Evolutionary conservation across 2,888 invertebrate genomes (phyloP), one percentile per base, ranked within the genome.

Genomic region (Oscheius sp.): DNA sequence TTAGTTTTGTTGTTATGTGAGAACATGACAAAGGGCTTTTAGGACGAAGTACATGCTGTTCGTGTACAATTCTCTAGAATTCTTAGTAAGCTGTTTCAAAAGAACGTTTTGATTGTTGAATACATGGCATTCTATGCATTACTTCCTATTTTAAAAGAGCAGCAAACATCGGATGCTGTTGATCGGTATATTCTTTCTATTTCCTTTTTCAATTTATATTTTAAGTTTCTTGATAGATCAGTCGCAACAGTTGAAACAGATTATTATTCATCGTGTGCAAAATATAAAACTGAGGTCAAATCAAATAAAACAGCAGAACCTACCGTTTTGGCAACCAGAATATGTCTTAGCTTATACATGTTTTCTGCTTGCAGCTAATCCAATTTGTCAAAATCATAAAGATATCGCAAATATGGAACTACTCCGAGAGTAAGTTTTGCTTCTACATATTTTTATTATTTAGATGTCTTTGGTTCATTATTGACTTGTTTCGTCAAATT

Each of bases 391-490:
- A 56, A 67, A 41, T 47, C 26, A 9, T 36, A 57, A 1, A 51
- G 63, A 33, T n/a, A 12, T 17, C 47, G 66, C 32, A 8, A 47
- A 8, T 26, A 41, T 12, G 63, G 65, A 44, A 32, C 47, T 71
- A 14, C 30, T 76, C 0, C 63, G 69, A 59, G 76, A 76, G 73
- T 75, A 24, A 38, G 68, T 54, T 30, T 44, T 12, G 5, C 38
- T 44, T 17, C 32, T 51, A 5, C 26, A n/a, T 14, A 28, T 28
- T 14, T 26, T 30, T 33, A n/a, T 26, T 33, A 28, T 54, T 14
- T 44, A 75, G 75, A 61, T 68, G 62, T 26, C 44, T 76, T 0
- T 76, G 76, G 76, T 22, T 67, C 14, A 41, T 76, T 0, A 66
- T 76, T 5, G 71, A 76, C 0, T 22, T 62, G 1, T 38, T 64